Base-by-base conservation (phyloP, 92 coral and sea anemone genomes). In the Actinernus sp. region DNA sequence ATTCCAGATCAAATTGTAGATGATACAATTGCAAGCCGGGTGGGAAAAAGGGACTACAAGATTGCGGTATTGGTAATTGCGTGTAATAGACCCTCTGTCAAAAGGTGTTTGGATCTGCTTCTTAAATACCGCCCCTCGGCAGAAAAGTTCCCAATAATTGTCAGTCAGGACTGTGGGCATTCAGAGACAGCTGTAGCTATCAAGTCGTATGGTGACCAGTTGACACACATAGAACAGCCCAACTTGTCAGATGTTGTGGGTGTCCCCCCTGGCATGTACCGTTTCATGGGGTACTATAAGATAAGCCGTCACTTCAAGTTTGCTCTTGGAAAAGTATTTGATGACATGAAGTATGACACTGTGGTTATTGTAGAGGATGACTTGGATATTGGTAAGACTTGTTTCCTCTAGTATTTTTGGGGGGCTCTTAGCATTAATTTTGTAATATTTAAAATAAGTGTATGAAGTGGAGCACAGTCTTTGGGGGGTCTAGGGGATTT, bases 151-250 rank as follows among this genome's bases (percentile, higher is more conserved):
- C 99, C 99, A 0, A 84, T 95, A 37, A 62, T 91, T 32, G 97
- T 95, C 0, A 95, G 99, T 53, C 99, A 95, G 43, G 99, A 95
- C 39, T 95, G 99, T 68, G 99, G 99, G 0, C 83, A 95, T 45
- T 18, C 40, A 17, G 74, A 74, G 49, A 95, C 99, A 0, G 89
- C 97, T 31, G 23, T 78, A 21, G 96, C 71, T 24, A 95, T 95
- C 57, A 58, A 68, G 25, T 49, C 92, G 2, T 95, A 83, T 63
- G 90, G 95, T 26, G 23, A 60, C 43, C 55, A 87, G 32, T 88
- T 95, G 10, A 30, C 26, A 11, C 78, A 74, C 49, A 76, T 95
- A 17, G 70, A 81, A 41, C 99, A 95, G 56, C 97, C 97, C 23
- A 97, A 91, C 73, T 79, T 95, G 17, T 71, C 89, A 17, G 62